Evolutionary conservation across 1,140 invertebrate genomes (phyloP), one percentile per base, ranked within the genome.

Genomic region (Ptiloglossa arizonensis): DNA sequence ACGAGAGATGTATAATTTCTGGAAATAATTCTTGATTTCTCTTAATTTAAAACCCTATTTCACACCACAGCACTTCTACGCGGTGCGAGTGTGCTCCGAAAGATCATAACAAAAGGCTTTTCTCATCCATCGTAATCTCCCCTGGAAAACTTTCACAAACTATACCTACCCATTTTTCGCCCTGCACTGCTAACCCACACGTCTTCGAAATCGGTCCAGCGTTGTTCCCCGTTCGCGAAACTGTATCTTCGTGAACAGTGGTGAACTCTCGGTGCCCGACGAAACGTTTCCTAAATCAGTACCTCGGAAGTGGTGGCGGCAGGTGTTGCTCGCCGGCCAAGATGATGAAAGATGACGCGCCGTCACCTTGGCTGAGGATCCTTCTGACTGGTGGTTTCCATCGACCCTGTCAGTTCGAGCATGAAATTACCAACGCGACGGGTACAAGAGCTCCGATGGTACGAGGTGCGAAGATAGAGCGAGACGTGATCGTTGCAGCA

Each of bases 331-430:
- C 78, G 70, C 78, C 63, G 66, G 48, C 72, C 72, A 71, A 73
- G 83, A 81, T 78, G 82, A 84, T 84, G 83, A 84, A 84, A 85
- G 78, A 83, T 81, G 83, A 78, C 83, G 68, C 71, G 78, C 78
- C 82, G 82, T 85, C 83, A 72, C 78, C 79, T 66, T 70, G 79
- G 54, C 54, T 62, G 72, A 84, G 64, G 73, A 85, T 85, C 82
- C 72, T 68, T 81, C 81, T 71, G 82, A 78, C 79, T 84, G 79
- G 78, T 81, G 64, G 79, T 80, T 78, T 74, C 79, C 82, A 81
- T 85, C 83, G 79, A 85, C 79, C 82, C 82, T 70, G 79, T 85
- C 82, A 81, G 78, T 77, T 85, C 82, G 69, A 85, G 82, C 83
- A 85, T 84, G 83, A 85, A 85, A 85, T 85, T 85, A 85, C 82